Conservation (phyloP, 2,888 invertebrate genomes). For the Balanococcus diminutus region DNA sequence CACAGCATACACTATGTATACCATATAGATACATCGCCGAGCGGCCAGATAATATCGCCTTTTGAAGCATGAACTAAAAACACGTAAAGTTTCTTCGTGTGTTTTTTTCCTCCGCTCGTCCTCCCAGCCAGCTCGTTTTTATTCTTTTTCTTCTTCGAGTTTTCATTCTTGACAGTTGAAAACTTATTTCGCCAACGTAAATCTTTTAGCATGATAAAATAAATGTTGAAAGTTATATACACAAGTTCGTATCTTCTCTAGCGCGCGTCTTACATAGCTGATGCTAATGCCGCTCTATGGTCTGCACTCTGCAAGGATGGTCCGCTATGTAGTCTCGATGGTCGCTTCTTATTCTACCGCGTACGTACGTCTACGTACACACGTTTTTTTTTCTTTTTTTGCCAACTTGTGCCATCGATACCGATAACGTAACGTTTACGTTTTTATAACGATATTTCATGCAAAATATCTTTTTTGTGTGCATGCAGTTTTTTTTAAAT, state of each 20-base stretch:
- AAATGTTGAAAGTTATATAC: constrained; percentile 10
- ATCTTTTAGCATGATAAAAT: constrained; percentile 17
- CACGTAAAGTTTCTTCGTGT: constrained; percentile 5
- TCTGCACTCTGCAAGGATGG: too few relatives aligned
- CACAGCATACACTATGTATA: neutral
- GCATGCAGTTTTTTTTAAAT: neutral
- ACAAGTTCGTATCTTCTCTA: neutral
- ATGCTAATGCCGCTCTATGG: neutral
- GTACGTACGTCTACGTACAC: neutral
- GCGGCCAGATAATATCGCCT: constrained; percentile 7
- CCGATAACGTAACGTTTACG: neutral
- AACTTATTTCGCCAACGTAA: constrained; percentile 20
- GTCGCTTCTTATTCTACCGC: neutral
- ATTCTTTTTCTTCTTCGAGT: neutral
- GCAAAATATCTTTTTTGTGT: neutral
- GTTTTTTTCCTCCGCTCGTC: neutral
- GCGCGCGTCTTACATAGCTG: neutral
- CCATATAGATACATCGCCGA: neutral
- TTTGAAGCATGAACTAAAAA: constrained; percentile 17
- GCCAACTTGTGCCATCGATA: neutral
- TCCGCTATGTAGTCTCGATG: neutral
- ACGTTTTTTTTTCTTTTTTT: neutral
- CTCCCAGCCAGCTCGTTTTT: neutral
- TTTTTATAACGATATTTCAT: neutral
- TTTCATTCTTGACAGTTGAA: constrained; percentile 6